These are phyloP conservation scores for Habroteleia sp. DNA, from an alignment of 2,888 invertebrate genomes.

Conservation along the genomic window DNA sequence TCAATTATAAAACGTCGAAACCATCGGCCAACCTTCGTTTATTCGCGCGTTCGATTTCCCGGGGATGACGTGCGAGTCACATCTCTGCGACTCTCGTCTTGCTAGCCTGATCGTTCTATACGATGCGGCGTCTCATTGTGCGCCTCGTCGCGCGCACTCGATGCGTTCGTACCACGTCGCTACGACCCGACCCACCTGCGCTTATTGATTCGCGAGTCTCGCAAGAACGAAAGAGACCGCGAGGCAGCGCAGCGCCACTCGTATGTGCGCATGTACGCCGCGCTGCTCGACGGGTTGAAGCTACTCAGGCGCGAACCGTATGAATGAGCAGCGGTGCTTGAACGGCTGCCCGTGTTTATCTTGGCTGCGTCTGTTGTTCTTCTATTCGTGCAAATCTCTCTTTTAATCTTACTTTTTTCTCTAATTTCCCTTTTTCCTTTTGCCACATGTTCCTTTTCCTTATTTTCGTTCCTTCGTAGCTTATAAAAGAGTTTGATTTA, in stretches of 20 bases:
- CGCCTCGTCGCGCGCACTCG: conserved; percentile 38
- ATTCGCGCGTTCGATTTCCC: conserved; percentile 18
- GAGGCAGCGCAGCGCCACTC: conserved; percentile 56
- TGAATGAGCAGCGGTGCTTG: conserved; percentile 45
- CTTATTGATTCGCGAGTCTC: conserved; percentile 72
- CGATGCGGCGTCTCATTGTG: conserved; percentile 34
- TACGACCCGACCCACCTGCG: conserved; percentile 72
- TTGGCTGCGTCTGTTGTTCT: no score
- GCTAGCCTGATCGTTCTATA: conserved; percentile 20
- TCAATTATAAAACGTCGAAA: background rate
- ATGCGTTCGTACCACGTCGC: conserved; percentile 58
- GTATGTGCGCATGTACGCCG: conserved; percentile 64
- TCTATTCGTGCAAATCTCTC: no score
- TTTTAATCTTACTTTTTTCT: background rate
- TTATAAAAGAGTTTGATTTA: no score
- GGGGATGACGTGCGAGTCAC: conserved; percentile 37
- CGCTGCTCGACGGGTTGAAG: conserved; percentile 52
- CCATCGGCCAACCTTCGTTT: background rate
- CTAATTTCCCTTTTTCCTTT: background rate
- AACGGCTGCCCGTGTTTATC: conserved; percentile 41
- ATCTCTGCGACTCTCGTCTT: conserved; percentile 35
- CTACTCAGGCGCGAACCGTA: conserved; percentile 56
- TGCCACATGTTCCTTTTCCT: no score
- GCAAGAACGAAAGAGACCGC: conserved; percentile 46
- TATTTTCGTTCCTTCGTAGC: no score